These are phyloP conservation scores for Sycophaga agraensis DNA, from an alignment of 1,140 invertebrate genomes.

Conservation along the genomic window DNA sequence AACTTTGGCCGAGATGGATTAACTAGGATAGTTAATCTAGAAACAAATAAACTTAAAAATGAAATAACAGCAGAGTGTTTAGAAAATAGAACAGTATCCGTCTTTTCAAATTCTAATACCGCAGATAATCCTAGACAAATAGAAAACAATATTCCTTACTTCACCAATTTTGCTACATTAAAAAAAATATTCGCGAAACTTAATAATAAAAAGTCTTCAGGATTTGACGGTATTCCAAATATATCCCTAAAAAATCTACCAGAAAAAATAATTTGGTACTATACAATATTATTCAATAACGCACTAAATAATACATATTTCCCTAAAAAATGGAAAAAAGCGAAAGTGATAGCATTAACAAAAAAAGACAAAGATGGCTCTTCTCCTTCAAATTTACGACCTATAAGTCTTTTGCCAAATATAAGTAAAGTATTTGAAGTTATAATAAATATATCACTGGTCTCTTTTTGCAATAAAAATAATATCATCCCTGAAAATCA, in stretches of 20 bases:
- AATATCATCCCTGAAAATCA: conserved; percentile 1
- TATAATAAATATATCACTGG: not conserved
- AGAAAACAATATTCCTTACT: not conserved
- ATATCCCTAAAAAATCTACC: not conserved
- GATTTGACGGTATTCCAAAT: no score
- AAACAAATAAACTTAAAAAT: no score
- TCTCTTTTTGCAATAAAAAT: not conserved
- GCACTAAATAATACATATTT: not conserved
- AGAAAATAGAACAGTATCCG: not conserved
- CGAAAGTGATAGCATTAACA: not conserved
- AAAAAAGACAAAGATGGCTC: not conserved
- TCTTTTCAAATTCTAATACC: not conserved
- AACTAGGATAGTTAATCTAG: no score
- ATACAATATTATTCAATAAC: not conserved
- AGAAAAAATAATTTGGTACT: not conserved
- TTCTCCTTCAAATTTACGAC: not conserved
- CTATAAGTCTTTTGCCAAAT: not conserved
- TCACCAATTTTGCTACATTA: not conserved
- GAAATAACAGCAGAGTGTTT: no score
- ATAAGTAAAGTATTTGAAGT: not conserved
- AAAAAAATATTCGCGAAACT: not conserved
- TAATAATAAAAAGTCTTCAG: not conserved
- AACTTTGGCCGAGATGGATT: no score
- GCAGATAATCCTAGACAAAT: not conserved
- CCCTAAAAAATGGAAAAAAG: not conserved